A percentile compares a stretch with the other conserved stretches of the same genome.
phyloP scores from a whole-genome alignment of 2,888 invertebrate species.

The Cheilosia pagana region DNA sequence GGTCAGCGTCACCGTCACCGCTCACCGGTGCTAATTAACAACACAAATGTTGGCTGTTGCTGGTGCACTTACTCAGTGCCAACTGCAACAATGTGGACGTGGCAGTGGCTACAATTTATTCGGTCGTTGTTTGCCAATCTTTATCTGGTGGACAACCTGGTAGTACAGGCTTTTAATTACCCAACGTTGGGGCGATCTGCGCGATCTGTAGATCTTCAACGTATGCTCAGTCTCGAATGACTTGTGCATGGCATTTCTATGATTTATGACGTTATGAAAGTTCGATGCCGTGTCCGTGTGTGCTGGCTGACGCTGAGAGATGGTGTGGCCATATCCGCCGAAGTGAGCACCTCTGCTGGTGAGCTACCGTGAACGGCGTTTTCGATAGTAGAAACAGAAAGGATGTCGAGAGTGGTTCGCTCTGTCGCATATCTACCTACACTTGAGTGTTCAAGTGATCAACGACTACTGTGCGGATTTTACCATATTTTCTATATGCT shows the following conservation, averaged over 20 bases:
- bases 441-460: constrained; percentile 72
- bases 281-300: constrained; percentile 48
- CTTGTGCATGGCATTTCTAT: constrained; percentile 71
- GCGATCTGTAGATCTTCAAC: constrained; percentile 47
- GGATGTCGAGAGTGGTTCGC: constrained; percentile 46
- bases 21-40: constrained; percentile 71
- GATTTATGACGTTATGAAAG: constrained; percentile 70
- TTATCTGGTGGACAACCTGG: constrained; percentile 51
- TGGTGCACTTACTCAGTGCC: constrained; percentile 45
- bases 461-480: constrained; percentile 72
- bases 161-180: constrained; percentile 72
- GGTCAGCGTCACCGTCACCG: no score
- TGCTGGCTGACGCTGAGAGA: constrained; percentile 39
- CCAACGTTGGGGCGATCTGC: constrained; percentile 46
- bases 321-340: constrained; percentile 23
- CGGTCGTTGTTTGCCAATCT: constrained; percentile 61
- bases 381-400: constrained; percentile 57
- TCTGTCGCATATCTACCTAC: constrained; percentile 69
- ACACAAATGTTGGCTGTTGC: constrained; percentile 60
- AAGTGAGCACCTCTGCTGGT: constrained; percentile 17
- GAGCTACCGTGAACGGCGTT: constrained; percentile 70
- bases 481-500: constrained; percentile 53
- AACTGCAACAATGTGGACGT: constrained; percentile 53
- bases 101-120: constrained; percentile 47
- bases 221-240: constrained; percentile 57